phyloP scores from a whole-genome alignment of 2,797 vertebrate genomes.

The Crenuchus spilurus region DNA sequence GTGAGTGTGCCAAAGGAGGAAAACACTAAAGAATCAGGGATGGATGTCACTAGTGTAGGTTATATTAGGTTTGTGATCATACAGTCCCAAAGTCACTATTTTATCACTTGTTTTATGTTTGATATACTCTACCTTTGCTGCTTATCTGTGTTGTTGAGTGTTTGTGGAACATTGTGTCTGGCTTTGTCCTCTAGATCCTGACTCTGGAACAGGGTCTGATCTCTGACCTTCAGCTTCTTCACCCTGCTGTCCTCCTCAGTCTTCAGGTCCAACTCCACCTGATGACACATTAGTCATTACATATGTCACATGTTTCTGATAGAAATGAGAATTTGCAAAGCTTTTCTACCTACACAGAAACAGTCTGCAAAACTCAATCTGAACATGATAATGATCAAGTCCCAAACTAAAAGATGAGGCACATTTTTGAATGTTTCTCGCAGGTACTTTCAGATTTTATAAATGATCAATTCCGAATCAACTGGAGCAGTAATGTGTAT shows the following conservation, averaged over 20 bases:
- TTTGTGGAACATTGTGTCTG: neutral
- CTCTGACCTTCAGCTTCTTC: constrained; percentile 47
- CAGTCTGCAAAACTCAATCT: constrained; percentile 24
- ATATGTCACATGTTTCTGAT: neutral
- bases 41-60: too few species aligned
- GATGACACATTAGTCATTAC: constrained; percentile 3
- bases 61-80: neutral
- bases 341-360: neutral
- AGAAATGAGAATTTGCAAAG: neutral
- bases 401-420: constrained; percentile 1
- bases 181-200: neutral
- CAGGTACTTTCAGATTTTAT: constrained; percentile 1
- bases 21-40: too few species aligned
- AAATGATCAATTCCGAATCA: neutral
- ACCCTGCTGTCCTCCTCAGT: constrained; percentile 70
- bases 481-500: constrained; percentile 5
- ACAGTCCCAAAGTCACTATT: too few species aligned
- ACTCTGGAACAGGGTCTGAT: constrained; percentile 18
- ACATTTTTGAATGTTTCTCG: constrained; percentile 8
- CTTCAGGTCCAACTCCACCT: constrained; percentile 73
- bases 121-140: constrained; percentile 37
- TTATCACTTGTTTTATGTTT: neutral
- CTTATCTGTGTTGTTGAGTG: constrained; percentile 3
- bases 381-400: constrained; percentile 1
- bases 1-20: too few species aligned